Evolutionary conservation across 2,113 vertebrate genomes (phyloP).

Genomic region (Hiodon tergisus): DNA sequence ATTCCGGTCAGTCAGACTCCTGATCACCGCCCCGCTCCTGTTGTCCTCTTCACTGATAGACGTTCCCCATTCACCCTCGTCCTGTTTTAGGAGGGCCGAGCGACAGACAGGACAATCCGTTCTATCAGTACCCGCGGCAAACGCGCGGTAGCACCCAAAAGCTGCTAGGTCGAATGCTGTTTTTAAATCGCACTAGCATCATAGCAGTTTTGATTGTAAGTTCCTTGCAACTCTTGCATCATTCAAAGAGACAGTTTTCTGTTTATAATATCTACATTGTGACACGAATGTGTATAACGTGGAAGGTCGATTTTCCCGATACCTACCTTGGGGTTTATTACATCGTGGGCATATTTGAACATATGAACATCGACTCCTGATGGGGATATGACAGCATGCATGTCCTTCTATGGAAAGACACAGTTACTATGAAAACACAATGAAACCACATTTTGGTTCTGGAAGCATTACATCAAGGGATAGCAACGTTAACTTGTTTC

Average conservation of each 20-base stretch:
- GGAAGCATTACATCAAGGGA: no score
- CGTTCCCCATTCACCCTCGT: slow-evolving; percentile 72
- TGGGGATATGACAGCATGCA: slow-evolving; percentile 2
- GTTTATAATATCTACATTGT: background rate
- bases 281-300: background rate
- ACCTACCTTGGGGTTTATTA: slow-evolving; percentile 66
- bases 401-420: slow-evolving; percentile 2
- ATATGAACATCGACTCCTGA: slow-evolving; percentile 45
- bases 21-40: slow-evolving; percentile 59
- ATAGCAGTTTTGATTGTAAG: no score
- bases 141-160: no score
- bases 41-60: slow-evolving; percentile 72
- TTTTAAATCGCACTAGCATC: no score
- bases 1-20: slow-evolving; percentile 69
- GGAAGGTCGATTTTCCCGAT: background rate
- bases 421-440: background rate
- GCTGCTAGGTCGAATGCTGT: no score
- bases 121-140: no score
- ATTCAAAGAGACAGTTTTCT: background rate
- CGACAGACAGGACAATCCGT: background rate
- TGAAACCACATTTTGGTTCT: background rate
- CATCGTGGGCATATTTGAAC: slow-evolving; percentile 57
- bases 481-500: no score
- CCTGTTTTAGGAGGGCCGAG: slow-evolving; percentile 51
- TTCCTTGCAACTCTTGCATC: no score